Percentiles rank a stretch among this genome's conserved stretches.
phyloP scores from a whole-genome alignment of 1,140 invertebrate species.

The Drosophila auraria region DNA sequence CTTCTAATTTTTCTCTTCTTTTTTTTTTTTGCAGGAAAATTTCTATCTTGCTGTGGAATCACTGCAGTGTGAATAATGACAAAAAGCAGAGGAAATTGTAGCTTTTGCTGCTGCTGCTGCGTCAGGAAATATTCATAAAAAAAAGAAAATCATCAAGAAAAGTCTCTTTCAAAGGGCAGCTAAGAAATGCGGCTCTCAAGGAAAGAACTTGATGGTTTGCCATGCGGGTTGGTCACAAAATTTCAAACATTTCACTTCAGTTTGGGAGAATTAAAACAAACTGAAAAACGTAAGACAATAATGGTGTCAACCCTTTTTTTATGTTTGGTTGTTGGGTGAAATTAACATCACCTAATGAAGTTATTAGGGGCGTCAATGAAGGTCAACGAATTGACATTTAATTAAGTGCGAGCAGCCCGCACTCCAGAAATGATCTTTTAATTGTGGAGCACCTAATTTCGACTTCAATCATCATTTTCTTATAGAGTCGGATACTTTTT shows the following conservation, averaged over 20 bases:
- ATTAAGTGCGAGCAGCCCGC: conserved; percentile 72
- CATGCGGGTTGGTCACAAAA: conserved; percentile 64
- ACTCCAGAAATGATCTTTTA: conserved; percentile 74
- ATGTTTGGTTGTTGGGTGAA: background rate
- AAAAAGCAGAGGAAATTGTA: conserved; percentile 52
- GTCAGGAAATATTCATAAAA: conserved; percentile 79
- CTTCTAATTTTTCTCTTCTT: conserved; percentile 11
- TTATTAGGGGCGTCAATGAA: conserved; percentile 76
- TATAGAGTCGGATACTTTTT: conserved; percentile 9
- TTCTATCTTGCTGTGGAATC: conserved; percentile 67
- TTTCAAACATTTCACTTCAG: conserved; percentile 24
- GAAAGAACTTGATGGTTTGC: conserved; percentile 32
- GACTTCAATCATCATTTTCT: conserved; percentile 61
- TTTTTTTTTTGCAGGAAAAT: conserved; percentile 34
- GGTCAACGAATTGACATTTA: conserved; percentile 81
- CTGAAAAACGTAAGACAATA: conserved; percentile 9
- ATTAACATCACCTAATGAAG: conserved; percentile 66
- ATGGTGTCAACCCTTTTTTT: conserved; percentile 57
- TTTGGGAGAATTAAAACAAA: conserved; percentile 30
- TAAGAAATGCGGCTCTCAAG: conserved; percentile 21
- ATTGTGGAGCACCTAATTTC: conserved; percentile 70
- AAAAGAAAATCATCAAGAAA: conserved; percentile 60
- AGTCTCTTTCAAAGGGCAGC: conserved; percentile 15
- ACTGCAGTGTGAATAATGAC: conserved; percentile 79
- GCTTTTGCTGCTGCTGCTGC: conserved; percentile 47